Evolutionary conservation across 1,140 invertebrate species (phyloP), one percentile per base, ranked within the genome.

Genomic region (Parapsyche elsis): DNA sequence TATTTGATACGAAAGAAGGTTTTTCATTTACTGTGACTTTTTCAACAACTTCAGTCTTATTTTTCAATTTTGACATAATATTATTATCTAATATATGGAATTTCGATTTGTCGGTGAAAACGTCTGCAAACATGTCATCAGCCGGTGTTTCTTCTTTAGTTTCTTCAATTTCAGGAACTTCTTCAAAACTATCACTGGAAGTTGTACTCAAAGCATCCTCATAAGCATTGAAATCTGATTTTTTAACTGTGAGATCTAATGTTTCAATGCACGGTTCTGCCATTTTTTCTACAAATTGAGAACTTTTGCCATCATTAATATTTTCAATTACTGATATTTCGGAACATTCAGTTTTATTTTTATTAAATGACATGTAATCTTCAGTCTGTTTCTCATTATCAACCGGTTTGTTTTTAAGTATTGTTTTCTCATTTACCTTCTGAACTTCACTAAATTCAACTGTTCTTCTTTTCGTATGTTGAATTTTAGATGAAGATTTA

Each of bases 121-220:
- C 86, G 88, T 93, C 92, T 44, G 91, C 91, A 90, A 94, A 94
- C 57, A 94, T 88, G 88, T 94, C 93, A 85, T 94, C 91, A 49
- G 92, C 86, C 83, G 21, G 16, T 59, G 10, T 23, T 84, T 59
- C 76, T 76, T 73, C 10, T 70, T 12, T 61, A 44, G 44, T 71
- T 71, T 30, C 4, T 24, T 76, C 12, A 7, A 79, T 30, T 81
- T 88, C 87, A 81, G 85, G 84, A 59, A 92, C 90, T 85, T 92
- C 91, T 84, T 90, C 88, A 86, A 91, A 91, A 78, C 91, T 90
- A 81, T 90, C 89, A 81, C 90, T 89, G 84, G 86, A 87, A 61
- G 89, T 89, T 0, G 86, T 24, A 30, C 73, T 57, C 26, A 45
- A 71, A 46, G 26, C 38, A 74, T 71, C 70, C 4, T 10, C 21